These are phyloP conservation scores for Polia nebulosa DNA, from an alignment of 2,888 invertebrate species.

Conservation along the genomic window DNA sequence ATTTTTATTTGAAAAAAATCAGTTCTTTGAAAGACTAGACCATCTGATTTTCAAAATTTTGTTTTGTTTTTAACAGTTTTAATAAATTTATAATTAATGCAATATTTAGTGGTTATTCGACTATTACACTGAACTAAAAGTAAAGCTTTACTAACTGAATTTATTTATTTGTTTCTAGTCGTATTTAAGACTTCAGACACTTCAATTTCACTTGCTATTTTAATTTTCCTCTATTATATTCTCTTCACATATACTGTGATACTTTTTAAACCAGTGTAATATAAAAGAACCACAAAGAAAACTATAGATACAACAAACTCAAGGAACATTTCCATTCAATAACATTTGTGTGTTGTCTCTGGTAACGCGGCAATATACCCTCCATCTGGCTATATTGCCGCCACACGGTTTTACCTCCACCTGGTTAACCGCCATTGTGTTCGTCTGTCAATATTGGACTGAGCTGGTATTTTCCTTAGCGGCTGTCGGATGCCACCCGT, in stretches of 20 bases:
- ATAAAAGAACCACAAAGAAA: background rate
- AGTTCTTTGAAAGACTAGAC: conserved; percentile 13
- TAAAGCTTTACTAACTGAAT: too few relatives aligned
- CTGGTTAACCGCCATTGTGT: conserved; percentile 44
- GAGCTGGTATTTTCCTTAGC: conserved; percentile 79
- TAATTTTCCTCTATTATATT: background rate
- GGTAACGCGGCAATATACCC: conserved; percentile 29
- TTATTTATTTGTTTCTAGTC: too few relatives aligned
- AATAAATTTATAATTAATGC: conserved; percentile 13
- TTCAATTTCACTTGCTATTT: too few relatives aligned
- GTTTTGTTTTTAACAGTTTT: conserved; percentile 29
- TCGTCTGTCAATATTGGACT: conserved; percentile 82
- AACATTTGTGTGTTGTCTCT: conserved; percentile 50
- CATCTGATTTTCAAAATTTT: conserved; percentile 23
- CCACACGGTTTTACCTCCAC: background rate
- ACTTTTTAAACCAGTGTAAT: conserved; percentile 19
- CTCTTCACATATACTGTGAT: background rate
- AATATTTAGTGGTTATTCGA: conserved; percentile 11
- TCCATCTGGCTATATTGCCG: conserved; percentile 7
- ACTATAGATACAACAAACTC: background rate
- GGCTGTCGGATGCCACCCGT: conserved; percentile 84
- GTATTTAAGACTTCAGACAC: too few relatives aligned
- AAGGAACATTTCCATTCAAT: conserved; percentile 33
- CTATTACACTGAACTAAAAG: conserved; percentile 13
- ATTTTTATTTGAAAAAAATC: background rate